These are phyloP conservation scores for Macrosteles quadrilineatus DNA, from an alignment of 1,140 invertebrate genomes.

Conservation along the genomic window DNA sequence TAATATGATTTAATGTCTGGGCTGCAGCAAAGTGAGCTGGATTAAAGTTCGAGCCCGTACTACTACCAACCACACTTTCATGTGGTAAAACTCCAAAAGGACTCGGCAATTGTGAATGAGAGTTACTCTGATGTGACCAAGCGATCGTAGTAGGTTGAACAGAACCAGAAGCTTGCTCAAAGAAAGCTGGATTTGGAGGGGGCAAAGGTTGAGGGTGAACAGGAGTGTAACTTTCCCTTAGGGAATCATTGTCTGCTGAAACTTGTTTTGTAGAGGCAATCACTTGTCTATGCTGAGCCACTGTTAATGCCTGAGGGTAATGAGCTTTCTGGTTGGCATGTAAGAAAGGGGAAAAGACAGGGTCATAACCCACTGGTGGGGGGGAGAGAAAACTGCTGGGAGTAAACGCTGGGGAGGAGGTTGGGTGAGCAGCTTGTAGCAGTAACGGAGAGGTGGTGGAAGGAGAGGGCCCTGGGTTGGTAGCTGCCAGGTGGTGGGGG, in stretches of 20 bases:
- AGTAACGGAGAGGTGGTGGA: conserved; percentile 63
- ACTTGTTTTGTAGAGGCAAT: conserved; percentile 56
- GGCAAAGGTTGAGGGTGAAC: conserved; percentile 52
- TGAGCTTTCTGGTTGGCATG: conserved; percentile 63
- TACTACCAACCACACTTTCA: conserved; percentile 69
- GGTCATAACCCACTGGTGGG: conserved; percentile 67
- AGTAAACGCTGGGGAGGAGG: conserved; percentile 58
- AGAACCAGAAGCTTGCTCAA: conserved; percentile 59
- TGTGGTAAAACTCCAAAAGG: conserved; percentile 76
- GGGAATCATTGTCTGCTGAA: conserved; percentile 57
- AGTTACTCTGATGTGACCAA: conserved; percentile 63
- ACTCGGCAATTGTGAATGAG: conserved; percentile 63
- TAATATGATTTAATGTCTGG: conserved; percentile 63
- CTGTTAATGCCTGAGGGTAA: conserved; percentile 31
- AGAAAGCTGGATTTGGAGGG: conserved; percentile 59
- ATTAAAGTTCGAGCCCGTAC: conserved; percentile 63
- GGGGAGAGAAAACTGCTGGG: conserved; percentile 66
- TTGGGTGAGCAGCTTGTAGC: conserved; percentile 59
- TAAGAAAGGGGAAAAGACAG: conserved; percentile 70
- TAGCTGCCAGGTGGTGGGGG: conserved; percentile 61
- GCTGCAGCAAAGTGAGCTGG: conserved; percentile 64
- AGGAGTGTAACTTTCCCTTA: conserved; percentile 46
- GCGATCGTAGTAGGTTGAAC: conserved; percentile 56
- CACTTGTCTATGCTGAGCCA: conserved; percentile 56
- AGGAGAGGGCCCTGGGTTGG: conserved; percentile 53